Base-by-base conservation (phyloP, 2,888 invertebrate genomes). In the Drosophila emarginata region DNA sequence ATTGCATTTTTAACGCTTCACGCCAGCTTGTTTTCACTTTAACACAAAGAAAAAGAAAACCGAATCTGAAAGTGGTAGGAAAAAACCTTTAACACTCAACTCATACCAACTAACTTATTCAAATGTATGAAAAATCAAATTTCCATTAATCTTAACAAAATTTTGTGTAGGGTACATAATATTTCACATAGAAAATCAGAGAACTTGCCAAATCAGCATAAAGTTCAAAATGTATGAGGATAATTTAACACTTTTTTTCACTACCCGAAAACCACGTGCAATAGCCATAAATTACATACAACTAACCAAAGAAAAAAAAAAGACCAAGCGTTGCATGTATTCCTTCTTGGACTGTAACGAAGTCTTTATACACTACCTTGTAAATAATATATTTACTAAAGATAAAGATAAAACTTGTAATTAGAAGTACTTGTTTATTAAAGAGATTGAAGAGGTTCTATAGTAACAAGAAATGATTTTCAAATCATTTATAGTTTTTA, bases 1-100 rank as follows among this genome's bases (percentile, higher is more conserved):
- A 86, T 82, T 80, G 86, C 80, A 82, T 87, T 84, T 79, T 87
- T 82, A 80, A 84, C 80, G 82, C 84, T 84, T 87, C 77, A 78
- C 73, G 82, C 82, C 72, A 69, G 39, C 59, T 51, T 66, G 54
- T 45, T 45, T 45, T 45, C 45, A 37, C 9, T 39, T 61, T 32
- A 12, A 18, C 54, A 54, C 36, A 2, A 32, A 54, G 11, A 32
- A 54, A 54, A 28, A 54, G 36, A 54, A 18, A 54, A 21, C 45
- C 45, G 21, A 45, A 9, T 21, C 45, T 45, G 4, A 45, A 45
- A 45, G 45, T 45, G 18, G 11, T 21, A 45, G 12, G 3, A 45
- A 21, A 45, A 45, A 45, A 1, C 45, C 45, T 45, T 40, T 15
- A 40, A 40, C 40, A 7, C 15, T 7, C 15, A 18, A 36, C n/a